Evolutionary conservation across 2,888 invertebrate species (phyloP).

Genomic region (Hydropsyche betteni): DNA sequence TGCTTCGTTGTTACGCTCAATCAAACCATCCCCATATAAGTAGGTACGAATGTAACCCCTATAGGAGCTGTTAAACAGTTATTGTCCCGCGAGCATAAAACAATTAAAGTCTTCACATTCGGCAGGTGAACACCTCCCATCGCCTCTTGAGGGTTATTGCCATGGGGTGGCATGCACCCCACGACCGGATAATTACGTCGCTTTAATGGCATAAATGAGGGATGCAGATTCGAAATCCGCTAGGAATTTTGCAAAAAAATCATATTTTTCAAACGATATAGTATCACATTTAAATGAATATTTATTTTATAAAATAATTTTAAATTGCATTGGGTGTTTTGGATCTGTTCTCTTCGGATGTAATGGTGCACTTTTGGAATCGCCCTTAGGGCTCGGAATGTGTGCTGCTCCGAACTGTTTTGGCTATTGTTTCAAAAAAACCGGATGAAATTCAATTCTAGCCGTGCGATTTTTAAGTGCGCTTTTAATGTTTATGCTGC

Average conservation of each 20-base stretch:
- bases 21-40: constrained; percentile 1
- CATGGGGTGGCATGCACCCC: constrained; percentile 22
- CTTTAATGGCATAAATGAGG: constrained; percentile 22
- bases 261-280: no score
- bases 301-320: no score
- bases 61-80: constrained; percentile 41
- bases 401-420: no score
- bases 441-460: no score
- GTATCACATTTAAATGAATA: no score
- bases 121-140: constrained; percentile 44
- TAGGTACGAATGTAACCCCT: not conserved
- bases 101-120: constrained; percentile 50
- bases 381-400: no score
- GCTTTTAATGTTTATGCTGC: no score
- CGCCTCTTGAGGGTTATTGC: constrained; percentile 33
- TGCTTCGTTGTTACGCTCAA: not conserved
- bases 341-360: no score
- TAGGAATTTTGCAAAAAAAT: not conserved
- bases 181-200: constrained; percentile 40
- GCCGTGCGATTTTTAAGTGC: no score
- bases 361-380: no score
- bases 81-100: constrained; percentile 49
- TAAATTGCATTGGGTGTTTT: not conserved
- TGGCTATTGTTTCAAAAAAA: no score
- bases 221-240: constrained; percentile 19